phyloP scores from a whole-genome alignment of 2,888 invertebrate species.

The Mimumesa dahlbomi region DNA sequence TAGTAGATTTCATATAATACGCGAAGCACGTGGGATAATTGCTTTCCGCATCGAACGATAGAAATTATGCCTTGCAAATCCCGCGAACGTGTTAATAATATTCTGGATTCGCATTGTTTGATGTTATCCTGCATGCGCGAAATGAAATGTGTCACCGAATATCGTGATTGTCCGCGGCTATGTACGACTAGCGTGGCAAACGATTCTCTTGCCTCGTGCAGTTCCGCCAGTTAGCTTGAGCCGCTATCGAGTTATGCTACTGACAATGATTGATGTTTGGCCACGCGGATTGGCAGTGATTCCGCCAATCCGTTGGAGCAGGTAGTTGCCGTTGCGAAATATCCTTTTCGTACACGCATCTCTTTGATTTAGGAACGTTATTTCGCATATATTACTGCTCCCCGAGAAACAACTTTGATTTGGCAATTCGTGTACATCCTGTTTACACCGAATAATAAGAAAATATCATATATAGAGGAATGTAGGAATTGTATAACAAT shows the following conservation, averaged over 20 bases:
- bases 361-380: neutral
- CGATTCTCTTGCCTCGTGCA: constrained; percentile 20
- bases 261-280: constrained; percentile 54
- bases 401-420: too few species aligned
- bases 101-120: too few species aligned
- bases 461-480: too few species aligned
- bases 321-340: constrained; percentile 11
- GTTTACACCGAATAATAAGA: too few species aligned
- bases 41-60: too few species aligned
- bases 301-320: constrained; percentile 28
- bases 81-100: too few species aligned
- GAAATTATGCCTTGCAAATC: too few species aligned
- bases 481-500: too few species aligned
- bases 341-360: constrained; percentile 2
- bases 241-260: constrained; percentile 38
- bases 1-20: too few species aligned
- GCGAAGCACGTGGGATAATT: too few species aligned
- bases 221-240: constrained; percentile 36
- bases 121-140: constrained; percentile 17
- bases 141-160: constrained; percentile 27
- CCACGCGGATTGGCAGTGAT: constrained; percentile 46
- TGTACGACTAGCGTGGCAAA: constrained; percentile 16
- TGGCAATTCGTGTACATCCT: too few species aligned
- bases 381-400: too few species aligned
- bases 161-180: constrained; percentile 8